Evolutionary conservation across 1,140 invertebrate genomes (phyloP), one percentile per base, ranked within the genome.

Genomic region (Heliothis virescens): DNA sequence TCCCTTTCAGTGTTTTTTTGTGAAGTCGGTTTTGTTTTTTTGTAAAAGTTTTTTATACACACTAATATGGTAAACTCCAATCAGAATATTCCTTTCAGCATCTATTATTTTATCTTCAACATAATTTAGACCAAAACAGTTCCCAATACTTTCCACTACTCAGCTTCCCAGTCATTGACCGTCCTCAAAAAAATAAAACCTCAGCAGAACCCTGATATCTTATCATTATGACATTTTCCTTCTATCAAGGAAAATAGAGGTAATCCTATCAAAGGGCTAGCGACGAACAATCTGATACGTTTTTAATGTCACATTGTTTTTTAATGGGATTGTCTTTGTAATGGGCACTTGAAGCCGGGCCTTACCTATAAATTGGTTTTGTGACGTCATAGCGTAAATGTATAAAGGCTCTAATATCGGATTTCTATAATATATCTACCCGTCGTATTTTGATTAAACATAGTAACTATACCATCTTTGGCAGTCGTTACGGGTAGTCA

Each of bases 261-360:
- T 71, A 71, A 71, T 71, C 67, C 21, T 47, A 53, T 29, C 67
- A 53, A 26, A 52, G 67, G 67, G 67, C 3, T 50, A 29, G 18
- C 48, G 18, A n/a, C 67, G 67, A 18, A 71, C 67, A 71, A 71
- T 71, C 67, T 71, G 67, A 71, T 71, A 71, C 47, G 67, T 69
- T 50, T 69, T 69, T 69, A 69, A 69, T 69, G 48, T 69, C 65
- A 69, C 65, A 69, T 69, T 69, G 18, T 15, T 52, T 52, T 69
- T 69, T 69, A 69, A 69, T 69, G 48, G 65, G 18, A 69, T 69
- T 69, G 65, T 16, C 48, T 50, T 0, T 5, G 65, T 69, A 69
- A 69, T 69, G 65, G 65, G 50, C 48, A 69, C 65, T 69, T 69
- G 65, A 69, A 69, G 65, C 29, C 15, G 65, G 18, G 52, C 65